phyloP scores from a whole-genome alignment of 2,888 invertebrate species.

The Melanargia galathea region DNA sequence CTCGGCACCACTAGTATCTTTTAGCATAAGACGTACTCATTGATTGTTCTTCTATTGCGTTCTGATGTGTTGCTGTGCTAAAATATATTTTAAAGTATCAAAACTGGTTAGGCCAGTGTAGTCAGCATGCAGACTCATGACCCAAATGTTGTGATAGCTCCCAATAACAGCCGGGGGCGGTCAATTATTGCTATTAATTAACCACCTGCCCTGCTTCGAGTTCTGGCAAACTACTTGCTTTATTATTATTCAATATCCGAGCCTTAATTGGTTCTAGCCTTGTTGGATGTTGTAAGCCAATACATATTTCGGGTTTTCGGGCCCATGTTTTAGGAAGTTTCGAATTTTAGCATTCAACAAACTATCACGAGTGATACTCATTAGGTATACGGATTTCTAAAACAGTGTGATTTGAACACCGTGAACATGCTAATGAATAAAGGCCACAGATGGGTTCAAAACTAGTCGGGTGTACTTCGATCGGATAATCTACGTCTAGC shows the following conservation, averaged over 20 bases:
- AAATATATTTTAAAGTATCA: conserved; percentile 52
- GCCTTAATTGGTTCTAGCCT: conserved; percentile 30
- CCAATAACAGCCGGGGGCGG: conserved; percentile 78
- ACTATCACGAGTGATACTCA: too few relatives aligned
- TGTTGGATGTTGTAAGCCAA: conserved; percentile 8
- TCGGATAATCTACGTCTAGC: too few relatives aligned
- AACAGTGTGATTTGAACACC: too few relatives aligned
- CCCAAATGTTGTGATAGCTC: conserved; percentile 70
- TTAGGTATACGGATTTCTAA: too few relatives aligned
- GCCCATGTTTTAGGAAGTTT: neutral
- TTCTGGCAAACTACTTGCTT: conserved; percentile 27
- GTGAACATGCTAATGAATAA: too few relatives aligned
- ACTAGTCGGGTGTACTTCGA: too few relatives aligned
- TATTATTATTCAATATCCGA: conserved; percentile 31
- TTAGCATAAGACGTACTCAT: too few relatives aligned
- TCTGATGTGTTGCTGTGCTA: too few relatives aligned
- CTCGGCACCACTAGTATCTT: too few relatives aligned
- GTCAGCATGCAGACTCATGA: conserved; percentile 65
- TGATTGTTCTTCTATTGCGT: too few relatives aligned
- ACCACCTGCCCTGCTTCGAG: conserved; percentile 43
- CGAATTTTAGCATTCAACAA: neutral
- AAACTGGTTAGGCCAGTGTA: conserved; percentile 33
- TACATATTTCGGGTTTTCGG: conserved; percentile 10
- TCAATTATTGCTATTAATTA: conserved; percentile 57
- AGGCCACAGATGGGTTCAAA: too few relatives aligned